These are phyloP conservation scores for Melanchra persicariae DNA, from an alignment of 2,888 invertebrate species.

Conservation along the genomic window DNA sequence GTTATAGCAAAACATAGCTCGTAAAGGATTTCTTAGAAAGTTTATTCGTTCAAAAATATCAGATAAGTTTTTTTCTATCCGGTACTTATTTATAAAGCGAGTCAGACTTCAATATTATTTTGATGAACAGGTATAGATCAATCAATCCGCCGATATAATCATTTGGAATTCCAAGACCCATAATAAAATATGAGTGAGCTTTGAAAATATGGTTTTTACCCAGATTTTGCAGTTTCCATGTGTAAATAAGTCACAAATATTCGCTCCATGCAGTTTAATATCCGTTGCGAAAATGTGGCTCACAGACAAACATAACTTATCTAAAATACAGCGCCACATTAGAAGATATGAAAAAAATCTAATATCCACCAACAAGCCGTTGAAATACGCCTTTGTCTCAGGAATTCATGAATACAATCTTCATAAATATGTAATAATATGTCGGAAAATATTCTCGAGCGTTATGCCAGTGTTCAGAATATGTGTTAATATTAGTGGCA, in stretches of 20 bases:
- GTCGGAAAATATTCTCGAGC: slow-evolving; percentile 48
- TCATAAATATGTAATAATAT: slow-evolving; percentile 67
- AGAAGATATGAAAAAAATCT: slow-evolving; percentile 55
- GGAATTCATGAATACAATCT: slow-evolving; percentile 71
- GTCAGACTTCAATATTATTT: slow-evolving; percentile 7
- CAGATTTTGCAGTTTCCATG: slow-evolving; percentile 24
- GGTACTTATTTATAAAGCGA: neutral
- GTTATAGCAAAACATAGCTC: slow-evolving; percentile 16
- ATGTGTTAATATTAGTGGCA: slow-evolving; percentile 44
- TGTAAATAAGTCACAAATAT: slow-evolving; percentile 31
- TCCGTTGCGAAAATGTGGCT: slow-evolving; percentile 36
- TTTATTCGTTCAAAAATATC: slow-evolving; percentile 13
- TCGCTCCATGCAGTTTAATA: slow-evolving; percentile 27
- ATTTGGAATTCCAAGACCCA: slow-evolving; percentile 20
- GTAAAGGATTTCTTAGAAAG: slow-evolving; percentile 19
- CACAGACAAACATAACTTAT: neutral
- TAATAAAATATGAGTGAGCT: slow-evolving; percentile 8
- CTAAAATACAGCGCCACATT: slow-evolving; percentile 31
- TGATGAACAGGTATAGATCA: slow-evolving; percentile 6
- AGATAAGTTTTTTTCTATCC: neutral
- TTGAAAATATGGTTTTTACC: slow-evolving; percentile 18
- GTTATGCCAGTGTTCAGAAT: slow-evolving; percentile 36
- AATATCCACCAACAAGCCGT: slow-evolving; percentile 58
- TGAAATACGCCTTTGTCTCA: slow-evolving; percentile 63
- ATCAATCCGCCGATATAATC: slow-evolving; percentile 24